These are phyloP conservation scores for Romanogobio albipinnatus DNA, from an alignment of 2,113 vertebrate genomes.

Conservation along the genomic window DNA sequence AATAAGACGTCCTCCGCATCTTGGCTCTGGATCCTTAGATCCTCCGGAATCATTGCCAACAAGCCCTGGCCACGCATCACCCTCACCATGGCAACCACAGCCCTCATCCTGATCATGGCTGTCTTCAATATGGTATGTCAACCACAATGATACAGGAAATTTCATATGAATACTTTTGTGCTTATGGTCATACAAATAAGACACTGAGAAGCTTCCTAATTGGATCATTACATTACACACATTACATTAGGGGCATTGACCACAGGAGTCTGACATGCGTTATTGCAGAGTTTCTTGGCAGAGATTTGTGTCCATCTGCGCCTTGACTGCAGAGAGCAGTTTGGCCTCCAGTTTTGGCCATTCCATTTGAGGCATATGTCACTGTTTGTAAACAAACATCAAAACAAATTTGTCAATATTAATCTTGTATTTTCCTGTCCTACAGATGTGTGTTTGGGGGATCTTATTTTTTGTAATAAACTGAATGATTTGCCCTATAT, in stretches of 20 bases:
- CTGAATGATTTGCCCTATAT: too few species aligned
- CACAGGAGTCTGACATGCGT: conserved; percentile 12
- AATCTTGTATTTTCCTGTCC: conserved; percentile 11
- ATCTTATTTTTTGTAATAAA: too few species aligned
- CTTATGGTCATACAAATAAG: background rate
- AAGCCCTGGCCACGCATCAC: conserved; percentile 92
- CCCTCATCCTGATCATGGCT: conserved; percentile 92
- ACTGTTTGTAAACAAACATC: conserved; percentile 44
- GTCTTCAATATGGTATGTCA: conserved; percentile 95
- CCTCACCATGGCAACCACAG: conserved; percentile 90
- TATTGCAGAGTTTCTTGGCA: conserved; percentile 18
- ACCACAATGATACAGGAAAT: background rate
- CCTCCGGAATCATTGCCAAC: conserved; percentile 91
- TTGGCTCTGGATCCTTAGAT: conserved; percentile 89
- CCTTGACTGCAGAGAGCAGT: conserved; percentile 2
- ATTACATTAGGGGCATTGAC: background rate
- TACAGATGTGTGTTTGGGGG: background rate
- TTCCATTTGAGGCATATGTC: conserved; percentile 13
- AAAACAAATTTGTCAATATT: background rate
- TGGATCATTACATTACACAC: conserved; percentile 5
- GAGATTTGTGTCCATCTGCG: conserved; percentile 35
- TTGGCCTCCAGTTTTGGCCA: conserved; percentile 29
- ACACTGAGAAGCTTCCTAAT: background rate
- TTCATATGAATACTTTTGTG: background rate
- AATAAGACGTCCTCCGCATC: conserved; percentile 88